Conservation (phyloP, 2,888 invertebrate genomes). For the Chirona hameri region DNA sequence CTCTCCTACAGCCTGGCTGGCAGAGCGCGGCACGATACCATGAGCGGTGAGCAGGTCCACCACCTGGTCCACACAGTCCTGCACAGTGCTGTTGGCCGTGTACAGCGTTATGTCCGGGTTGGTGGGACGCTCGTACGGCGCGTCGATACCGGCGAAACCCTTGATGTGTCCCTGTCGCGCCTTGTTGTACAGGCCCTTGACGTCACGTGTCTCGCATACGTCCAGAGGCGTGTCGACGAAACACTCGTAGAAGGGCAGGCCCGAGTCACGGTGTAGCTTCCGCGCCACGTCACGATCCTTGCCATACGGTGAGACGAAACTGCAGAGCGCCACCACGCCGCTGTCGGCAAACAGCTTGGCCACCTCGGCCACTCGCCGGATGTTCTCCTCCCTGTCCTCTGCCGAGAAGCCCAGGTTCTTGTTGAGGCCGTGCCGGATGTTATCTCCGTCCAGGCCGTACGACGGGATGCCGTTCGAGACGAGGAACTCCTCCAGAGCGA, state of each 20-base stretch:
- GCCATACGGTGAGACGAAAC: constrained; percentile 94
- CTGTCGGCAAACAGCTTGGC: constrained; percentile 97
- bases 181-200: constrained; percentile 95
- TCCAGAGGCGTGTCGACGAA: constrained; percentile 94
- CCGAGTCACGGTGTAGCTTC: constrained; percentile 79
- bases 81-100: constrained; percentile 75
- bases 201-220: constrained; percentile 91
- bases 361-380: constrained; percentile 93
- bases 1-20: constrained; percentile 62
- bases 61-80: constrained; percentile 81
- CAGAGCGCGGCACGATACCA: constrained; percentile 62
- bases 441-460: constrained; percentile 96
- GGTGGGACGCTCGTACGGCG: constrained; percentile 82
- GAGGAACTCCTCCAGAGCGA: constrained; percentile 91
- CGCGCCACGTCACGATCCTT: constrained; percentile 90
- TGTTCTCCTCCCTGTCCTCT: constrained; percentile 89
- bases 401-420: constrained; percentile 92
- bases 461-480: constrained; percentile 90
- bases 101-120: constrained; percentile 80
- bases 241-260: constrained; percentile 88
- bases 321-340: constrained; percentile 91
- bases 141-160: constrained; percentile 83
- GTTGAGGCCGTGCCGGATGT: constrained; percentile 91
- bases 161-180: constrained; percentile 90
- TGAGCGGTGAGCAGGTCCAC: constrained; percentile 76